A percentile compares a stretch with the other conserved stretches of the same genome.
Evolutionary conservation across 1,140 invertebrate genomes (phyloP).

Genomic region (Drosophila watanabei): DNA sequence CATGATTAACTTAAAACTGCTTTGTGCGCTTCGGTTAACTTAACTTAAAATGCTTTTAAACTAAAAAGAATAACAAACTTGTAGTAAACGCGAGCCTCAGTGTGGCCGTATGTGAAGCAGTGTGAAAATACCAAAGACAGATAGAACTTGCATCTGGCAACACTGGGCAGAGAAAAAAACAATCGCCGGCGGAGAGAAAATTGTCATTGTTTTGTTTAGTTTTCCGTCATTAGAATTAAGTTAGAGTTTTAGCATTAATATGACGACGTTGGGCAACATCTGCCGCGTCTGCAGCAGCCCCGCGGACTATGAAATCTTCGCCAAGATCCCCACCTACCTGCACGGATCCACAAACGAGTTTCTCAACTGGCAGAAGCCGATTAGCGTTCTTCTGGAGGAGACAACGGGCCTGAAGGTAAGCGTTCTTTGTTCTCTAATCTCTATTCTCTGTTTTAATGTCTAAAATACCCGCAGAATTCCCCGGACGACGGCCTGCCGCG

Average conservation of each 20-base stretch:
- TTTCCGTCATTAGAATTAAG: constrained; percentile 35
- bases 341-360: constrained; percentile 79
- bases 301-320: constrained; percentile 80
- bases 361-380: constrained; percentile 80
- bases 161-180: background rate
- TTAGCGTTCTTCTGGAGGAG: constrained; percentile 74
- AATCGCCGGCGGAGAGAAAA: constrained; percentile 16
- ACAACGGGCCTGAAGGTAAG: constrained; percentile 78
- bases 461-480: constrained; percentile 47
- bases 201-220: constrained; percentile 8
- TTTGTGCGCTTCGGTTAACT: constrained; percentile 32
- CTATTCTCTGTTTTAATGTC: background rate
- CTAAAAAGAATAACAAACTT: constrained; percentile 52
- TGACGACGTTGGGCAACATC: constrained; percentile 76
- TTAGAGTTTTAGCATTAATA: constrained; percentile 34
- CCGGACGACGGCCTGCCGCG: constrained; percentile 71
- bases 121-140: background rate
- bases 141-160: too few species aligned
- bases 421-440: too few species aligned
- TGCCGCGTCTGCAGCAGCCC: constrained; percentile 81
- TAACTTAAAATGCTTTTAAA: constrained; percentile 43
- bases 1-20: constrained; percentile 34
- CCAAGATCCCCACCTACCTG: constrained; percentile 80
- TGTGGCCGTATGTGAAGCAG: constrained; percentile 22
- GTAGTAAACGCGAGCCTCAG: constrained; percentile 3